Conservation (phyloP, 2,888 invertebrate genomes). For the Bombylius discolor region DNA sequence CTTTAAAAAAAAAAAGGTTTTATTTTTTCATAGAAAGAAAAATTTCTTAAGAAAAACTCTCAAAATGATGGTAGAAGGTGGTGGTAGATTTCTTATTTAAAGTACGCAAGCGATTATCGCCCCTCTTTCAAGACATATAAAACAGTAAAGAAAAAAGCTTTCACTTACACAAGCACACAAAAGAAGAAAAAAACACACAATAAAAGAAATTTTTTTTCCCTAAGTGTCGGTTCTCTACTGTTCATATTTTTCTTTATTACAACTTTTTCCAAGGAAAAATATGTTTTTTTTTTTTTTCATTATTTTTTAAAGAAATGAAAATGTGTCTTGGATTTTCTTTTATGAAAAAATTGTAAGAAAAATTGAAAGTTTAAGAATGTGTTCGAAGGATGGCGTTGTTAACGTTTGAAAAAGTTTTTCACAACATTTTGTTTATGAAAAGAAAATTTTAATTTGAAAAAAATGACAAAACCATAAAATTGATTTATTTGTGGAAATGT, state of each 20-base stretch:
- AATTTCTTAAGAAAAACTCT: conserved; percentile 7
- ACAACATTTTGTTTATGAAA: too few relatives aligned
- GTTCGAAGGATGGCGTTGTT: conserved; percentile 7
- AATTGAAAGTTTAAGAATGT: background rate
- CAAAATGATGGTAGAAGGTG: background rate
- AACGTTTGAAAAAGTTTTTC: conserved; percentile 3
- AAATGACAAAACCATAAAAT: background rate
- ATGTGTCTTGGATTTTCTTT: conserved; percentile 12
- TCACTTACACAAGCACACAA: too few relatives aligned
- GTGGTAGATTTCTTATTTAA: background rate
- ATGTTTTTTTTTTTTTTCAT: conserved; percentile 8
- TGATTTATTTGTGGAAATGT: too few relatives aligned
- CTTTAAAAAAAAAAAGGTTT: conserved; percentile 3
- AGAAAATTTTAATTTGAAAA: background rate
- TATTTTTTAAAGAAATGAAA: conserved; percentile 7
- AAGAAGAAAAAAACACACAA: too few relatives aligned
- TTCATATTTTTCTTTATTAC: too few relatives aligned
- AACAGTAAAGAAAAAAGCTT: too few relatives aligned
- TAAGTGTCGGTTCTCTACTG: too few relatives aligned
- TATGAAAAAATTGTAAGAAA: background rate
- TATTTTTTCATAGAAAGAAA: too few relatives aligned
- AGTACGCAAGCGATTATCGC: conserved; percentile 1
- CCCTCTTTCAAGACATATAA: background rate
- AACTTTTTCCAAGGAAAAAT: background rate
- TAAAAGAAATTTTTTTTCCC: too few relatives aligned